A percentile compares a stretch with the other conserved stretches of the same genome.
These are phyloP conservation scores for Nasonia vitripennis DNA, from an alignment of 1,140 invertebrate genomes.

Conservation along the genomic window DNA sequence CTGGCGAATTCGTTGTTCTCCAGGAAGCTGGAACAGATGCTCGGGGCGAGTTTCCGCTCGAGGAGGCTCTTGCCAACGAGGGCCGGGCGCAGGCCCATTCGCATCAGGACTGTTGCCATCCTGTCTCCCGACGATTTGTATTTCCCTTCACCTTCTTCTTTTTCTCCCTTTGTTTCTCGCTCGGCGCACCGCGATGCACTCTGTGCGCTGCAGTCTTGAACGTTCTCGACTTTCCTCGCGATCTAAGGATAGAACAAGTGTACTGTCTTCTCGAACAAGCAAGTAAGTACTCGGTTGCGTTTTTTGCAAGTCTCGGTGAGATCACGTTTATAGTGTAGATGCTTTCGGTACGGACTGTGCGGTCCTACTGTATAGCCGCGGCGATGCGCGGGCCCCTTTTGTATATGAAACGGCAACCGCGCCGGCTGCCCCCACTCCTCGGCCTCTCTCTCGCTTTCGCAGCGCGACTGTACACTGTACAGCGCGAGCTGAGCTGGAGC, in stretches of 20 bases:
- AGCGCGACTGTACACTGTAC: neutral
- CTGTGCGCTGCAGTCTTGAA: neutral
- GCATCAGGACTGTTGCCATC: slow-evolving; percentile 61
- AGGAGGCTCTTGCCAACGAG: slow-evolving; percentile 49
- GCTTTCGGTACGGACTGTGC: neutral
- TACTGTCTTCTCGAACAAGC: neutral
- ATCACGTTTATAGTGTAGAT: neutral
- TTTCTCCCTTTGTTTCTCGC: too few species aligned
- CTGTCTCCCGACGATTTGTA: too few species aligned
- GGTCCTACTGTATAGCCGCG: neutral
- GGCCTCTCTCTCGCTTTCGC: neutral
- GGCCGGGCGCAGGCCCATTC: slow-evolving; percentile 52
- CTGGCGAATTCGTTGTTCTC: neutral
- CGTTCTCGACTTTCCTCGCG: neutral
- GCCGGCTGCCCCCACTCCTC: neutral
- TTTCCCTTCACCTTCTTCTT: too few species aligned
- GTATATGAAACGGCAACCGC: slow-evolving; percentile 25
- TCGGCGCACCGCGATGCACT: neutral
- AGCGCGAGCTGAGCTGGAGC: too few species aligned
- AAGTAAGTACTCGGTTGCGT: neutral
- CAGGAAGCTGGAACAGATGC: slow-evolving; percentile 32
- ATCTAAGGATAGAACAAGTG: neutral
- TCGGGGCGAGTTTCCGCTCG: slow-evolving; percentile 52
- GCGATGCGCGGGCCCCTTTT: slow-evolving; percentile 34
- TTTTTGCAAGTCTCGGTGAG: neutral